These are phyloP conservation scores for Numenius phaeopus DNA, from an alignment of 2,797 vertebrate species.

Conservation along the genomic window DNA sequence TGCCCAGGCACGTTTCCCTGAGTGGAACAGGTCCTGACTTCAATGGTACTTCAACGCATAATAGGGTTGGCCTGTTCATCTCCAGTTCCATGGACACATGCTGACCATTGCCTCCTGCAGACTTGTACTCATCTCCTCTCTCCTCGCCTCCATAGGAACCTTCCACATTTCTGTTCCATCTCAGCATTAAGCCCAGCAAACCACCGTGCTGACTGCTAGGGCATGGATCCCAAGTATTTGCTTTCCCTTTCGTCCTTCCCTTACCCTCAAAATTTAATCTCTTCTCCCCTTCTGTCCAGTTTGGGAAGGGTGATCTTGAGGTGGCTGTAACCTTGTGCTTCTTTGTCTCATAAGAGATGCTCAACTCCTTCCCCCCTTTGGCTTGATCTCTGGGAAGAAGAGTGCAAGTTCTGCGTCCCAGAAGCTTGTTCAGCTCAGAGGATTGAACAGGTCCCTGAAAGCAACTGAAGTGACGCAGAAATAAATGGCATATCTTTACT, in stretches of 20 bases:
- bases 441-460: neutral
- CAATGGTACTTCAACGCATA: neutral
- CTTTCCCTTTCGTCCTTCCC: neutral
- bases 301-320: neutral
- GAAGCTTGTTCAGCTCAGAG: neutral
- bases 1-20: neutral
- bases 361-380: neutral
- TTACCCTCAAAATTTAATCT: neutral
- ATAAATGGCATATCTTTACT: neutral
- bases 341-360: neutral
- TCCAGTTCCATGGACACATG: rapidly evolving
- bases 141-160: neutral
- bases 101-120: neutral
- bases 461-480: neutral
- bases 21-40: neutral
- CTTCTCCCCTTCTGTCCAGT: neutral
- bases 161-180: neutral
- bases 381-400: neutral
- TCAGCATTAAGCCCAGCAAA: neutral
- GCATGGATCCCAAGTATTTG: neutral
- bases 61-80: neutral
- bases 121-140: neutral
- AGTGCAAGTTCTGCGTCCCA: neutral
- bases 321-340: neutral
- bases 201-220: neutral